Evolutionary conservation across 2,888 invertebrate genomes (phyloP), one percentile per base, ranked within the genome.

Genomic region (Cheilosia vernalis): DNA sequence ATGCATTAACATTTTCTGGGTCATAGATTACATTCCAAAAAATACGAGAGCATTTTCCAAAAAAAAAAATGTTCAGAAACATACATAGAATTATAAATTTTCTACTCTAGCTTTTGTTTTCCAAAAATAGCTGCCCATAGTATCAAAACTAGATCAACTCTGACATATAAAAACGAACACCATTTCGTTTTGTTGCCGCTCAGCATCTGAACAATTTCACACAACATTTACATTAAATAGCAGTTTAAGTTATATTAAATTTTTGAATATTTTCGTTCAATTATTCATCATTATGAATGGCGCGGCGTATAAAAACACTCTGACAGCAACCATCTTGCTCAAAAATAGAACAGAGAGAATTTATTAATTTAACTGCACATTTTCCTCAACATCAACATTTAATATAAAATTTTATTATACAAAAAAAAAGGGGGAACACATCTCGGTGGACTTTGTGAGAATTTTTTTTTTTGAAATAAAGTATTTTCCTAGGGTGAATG

Each of bases 251-350:
- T 47, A 49, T 58, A 51, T 47, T 37, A 58, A 58, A 55, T 17
- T 55, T 49, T 70, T 49, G 21, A 61, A 53, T 30, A 61, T 61
- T 3, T 44, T 63, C 73, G 4, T 73, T 63, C 63, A 73, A 73
- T 73, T 73, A 73, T 73, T 73, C 73, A 73, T 55, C 73, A 63
- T 64, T 63, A 47, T 64, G 73, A 73, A 73, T 73, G 63, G 53
- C 55, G 73, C 53, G 47, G 47, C 63, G 27, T 56, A 44, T 73
- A 44, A 73, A 37, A 47, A 24, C 55, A 42, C 33, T 55, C 53
- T 55, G 74, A 74, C 74, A 58, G 64, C 74, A 47, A 40, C 33
- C 64, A 64, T 21, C 37, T 5, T 17, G 33, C 24, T 66, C 64
- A 17, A 66, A 74, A 74, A 74, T 74, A 74, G 64, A 74, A 55